Base-by-base conservation (phyloP, 2,113 vertebrate species). In the Orthochromis malagaraziensis region DNA sequence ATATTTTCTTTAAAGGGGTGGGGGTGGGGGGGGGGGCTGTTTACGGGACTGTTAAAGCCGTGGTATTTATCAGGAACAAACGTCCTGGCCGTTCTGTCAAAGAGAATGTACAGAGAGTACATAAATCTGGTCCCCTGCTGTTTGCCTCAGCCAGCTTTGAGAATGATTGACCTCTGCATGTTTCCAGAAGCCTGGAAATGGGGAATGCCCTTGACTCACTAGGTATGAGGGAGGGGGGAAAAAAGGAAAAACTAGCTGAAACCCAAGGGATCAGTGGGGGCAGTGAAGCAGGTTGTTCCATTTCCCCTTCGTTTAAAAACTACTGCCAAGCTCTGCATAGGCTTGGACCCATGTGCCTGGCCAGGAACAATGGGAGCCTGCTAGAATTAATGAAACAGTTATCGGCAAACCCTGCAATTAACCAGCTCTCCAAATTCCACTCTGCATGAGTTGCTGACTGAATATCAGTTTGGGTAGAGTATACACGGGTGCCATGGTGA, bases 301-400 rank as follows among this genome's bases (percentile, higher is more conserved):
- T 95, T 95, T 95, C 94, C 91, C 91, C 92, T 88, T 93, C 85
- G 73, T 91, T 94, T 95, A 93, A 95, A 94, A 92, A 88, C 90
- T 70, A 90, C 89, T 90, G 91, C 89, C 91, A 79, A 82, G 85
- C 89, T 77, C 84, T 82, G 87, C 42, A 19, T 45, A 87, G 53
- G 58, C 79, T 65, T 87, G 91, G 92, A 90, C 93, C 94, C 91
- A 85, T 87, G 84, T 86, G 93, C 84, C 85, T 84, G 58, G 84
- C 58, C 86, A 57, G 83, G 82, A 93, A 95, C 94, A 95, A 94
- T 92, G 80, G 89, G 80, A 91, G 85, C 88, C 89, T 87, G 86
- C 91, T 83, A 84, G 87, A 95, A 94, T 93, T 96, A 96, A 96
- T 95, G 91, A 93, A 96, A 93, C 91, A 94, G 94, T 96, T 95